These are phyloP conservation scores for Fulica atra DNA, from an alignment of 2,113 vertebrate genomes.

Conservation along the genomic window DNA sequence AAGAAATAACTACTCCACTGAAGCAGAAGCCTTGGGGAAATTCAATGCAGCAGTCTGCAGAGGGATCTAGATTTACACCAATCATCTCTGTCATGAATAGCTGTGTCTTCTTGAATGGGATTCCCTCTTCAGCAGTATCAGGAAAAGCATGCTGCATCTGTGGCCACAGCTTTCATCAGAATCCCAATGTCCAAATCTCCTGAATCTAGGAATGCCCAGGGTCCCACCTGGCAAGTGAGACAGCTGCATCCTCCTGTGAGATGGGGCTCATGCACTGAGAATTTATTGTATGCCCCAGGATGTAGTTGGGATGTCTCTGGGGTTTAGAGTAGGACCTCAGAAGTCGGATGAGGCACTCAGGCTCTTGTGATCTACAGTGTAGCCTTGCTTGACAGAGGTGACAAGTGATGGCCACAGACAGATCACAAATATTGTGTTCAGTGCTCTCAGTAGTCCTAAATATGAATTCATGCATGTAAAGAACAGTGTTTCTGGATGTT, in stretches of 20 bases:
- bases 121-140: neutral
- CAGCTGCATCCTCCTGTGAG: neutral
- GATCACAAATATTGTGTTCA: neutral
- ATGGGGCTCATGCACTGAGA: neutral
- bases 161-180: neutral
- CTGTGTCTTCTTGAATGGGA: neutral
- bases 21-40: neutral
- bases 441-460: neutral
- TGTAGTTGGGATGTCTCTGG: fast-evolving
- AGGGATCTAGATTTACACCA: neutral
- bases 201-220: fast-evolving
- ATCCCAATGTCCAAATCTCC: neutral
- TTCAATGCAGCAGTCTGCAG: neutral
- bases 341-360: neutral
- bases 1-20: neutral
- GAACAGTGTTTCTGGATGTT: neutral
- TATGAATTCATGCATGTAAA: neutral
- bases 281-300: too few species aligned
- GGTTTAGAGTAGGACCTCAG: neutral
- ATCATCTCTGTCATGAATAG: neutral
- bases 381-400: neutral
- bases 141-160: neutral
- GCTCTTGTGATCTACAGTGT: neutral
- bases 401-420: neutral
- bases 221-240: neutral